Evolutionary conservation across 2,113 vertebrate genomes (phyloP), one percentile per base, ranked within the genome.

Genomic region (Camelus dromedarius): DNA sequence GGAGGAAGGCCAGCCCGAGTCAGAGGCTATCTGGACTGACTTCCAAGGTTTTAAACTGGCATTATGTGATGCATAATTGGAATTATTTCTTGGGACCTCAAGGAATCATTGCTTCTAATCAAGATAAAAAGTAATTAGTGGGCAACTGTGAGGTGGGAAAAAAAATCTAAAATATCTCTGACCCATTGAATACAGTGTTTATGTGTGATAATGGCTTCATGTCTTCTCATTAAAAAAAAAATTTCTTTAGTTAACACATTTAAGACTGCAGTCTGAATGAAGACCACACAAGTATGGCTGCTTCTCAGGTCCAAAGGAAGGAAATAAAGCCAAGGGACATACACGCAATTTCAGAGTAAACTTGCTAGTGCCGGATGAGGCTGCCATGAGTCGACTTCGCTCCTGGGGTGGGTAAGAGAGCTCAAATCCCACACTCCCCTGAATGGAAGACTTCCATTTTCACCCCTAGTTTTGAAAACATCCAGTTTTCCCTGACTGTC

Each of bases 51-150:
- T 95, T 42, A 79, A 95, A 93, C 28, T 97, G 91, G 22, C 69
- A 52, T 70, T 93, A 69, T 91, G 69, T 89, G 56, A 85, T 96
- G 79, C 46, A 83, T 97, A 95, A 93, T 86, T 96, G 81, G 18
- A 98, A 60, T 87, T 90, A 91, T 93, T 83, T 96, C 54, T 50
- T 79, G 12, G 20, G 56, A n/a, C 73, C 77, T 83, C 32, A 86
- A 95, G 72, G 77, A 93, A 93, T 60, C 77, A 12, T 73, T 24
- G 67, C 91, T 93, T 95, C 50, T 97, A 96, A 96, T 87, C 91
- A 95, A 94, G 77, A 97, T 93, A 72, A 64, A 82, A 97, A 80
- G 67, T 95, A 97, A 98, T 97, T 97, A 97, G 85, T 81, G 64
- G 76, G 85, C 35, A 93, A 79, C 30, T 93, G 54, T 85, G 50